Evolutionary conservation across 2,888 invertebrate genomes (phyloP).

Genomic region (Hirtodrosophila confusa): DNA sequence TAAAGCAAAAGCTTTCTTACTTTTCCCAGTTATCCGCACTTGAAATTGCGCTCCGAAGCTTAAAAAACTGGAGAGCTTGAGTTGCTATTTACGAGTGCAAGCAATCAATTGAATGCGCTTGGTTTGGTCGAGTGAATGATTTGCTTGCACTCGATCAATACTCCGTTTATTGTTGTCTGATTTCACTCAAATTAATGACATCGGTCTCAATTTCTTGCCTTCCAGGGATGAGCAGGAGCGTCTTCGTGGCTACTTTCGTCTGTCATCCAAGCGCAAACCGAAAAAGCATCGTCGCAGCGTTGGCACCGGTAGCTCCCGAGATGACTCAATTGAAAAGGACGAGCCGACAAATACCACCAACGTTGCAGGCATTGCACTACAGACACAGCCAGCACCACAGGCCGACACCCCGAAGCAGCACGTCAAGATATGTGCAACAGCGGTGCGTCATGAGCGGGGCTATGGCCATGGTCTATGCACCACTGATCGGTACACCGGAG

Average conservation of each 20-base stretch:
- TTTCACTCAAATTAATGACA: background rate
- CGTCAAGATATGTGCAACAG: constrained; percentile 6
- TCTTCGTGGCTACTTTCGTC: constrained; percentile 86
- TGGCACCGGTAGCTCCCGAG: constrained; percentile 74
- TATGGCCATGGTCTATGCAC: constrained; percentile 33
- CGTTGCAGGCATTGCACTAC: constrained; percentile 47
- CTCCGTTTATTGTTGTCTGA: too few species aligned
- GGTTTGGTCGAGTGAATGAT: too few species aligned
- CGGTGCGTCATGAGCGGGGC: constrained; percentile 48
- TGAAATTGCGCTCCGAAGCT: too few species aligned
- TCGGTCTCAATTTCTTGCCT: background rate
- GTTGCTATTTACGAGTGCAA: too few species aligned
- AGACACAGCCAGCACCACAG: constrained; percentile 3
- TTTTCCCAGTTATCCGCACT: too few species aligned
- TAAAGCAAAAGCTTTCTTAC: too few species aligned
- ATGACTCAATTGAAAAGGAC: constrained; percentile 82
- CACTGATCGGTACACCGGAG: constrained; percentile 49
- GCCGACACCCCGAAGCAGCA: constrained; percentile 18
- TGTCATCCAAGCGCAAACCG: constrained; percentile 84
- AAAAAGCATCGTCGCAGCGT: constrained; percentile 81
- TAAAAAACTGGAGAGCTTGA: too few species aligned
- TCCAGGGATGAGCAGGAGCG: constrained; percentile 86
- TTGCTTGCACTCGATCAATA: background rate
- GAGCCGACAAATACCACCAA: constrained; percentile 80
- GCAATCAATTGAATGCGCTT: too few species aligned